Base-by-base conservation (phyloP, 2,797 vertebrate genomes). In the Sylvilagus floridanus region DNA sequence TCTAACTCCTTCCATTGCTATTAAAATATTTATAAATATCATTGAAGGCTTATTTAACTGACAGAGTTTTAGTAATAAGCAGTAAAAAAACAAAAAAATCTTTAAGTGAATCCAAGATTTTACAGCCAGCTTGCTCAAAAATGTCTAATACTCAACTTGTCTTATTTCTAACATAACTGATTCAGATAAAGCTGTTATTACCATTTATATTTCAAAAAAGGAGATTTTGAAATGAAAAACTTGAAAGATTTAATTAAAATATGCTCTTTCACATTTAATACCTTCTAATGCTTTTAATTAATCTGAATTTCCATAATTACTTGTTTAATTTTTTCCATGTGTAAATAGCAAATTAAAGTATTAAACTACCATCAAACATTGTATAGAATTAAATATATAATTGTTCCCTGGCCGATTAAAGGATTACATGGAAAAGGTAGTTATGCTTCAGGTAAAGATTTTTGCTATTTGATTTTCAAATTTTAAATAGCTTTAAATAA, bases 321-420 rank as follows among this genome's bases (percentile, higher is more conserved):
- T 87, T 96, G 95, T 98, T 93, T 97, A 98, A 98, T 97, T 98
- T 98, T 98, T 98, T 96, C 95, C 93, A 95, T 94, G 84, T 97
- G 96, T 98, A 98, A 98, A 98, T 97, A 98, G 91, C 95, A 98
- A 98, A 98, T 98, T 98, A 97, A 98, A 97, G 88, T 96, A 98
- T 97, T 98, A 98, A 85, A 95, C 77, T 62, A 88, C 73, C 72
- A 90, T 98, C 68, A 97, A 97, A 97, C 60, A 71, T 86, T 94
- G 79, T 57, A 63, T 90, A 84, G 79, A 98, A 98, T 97, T 97
- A 98, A 98, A 98, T 97, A 97, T 97, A 97, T 97, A 97, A 97
- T 96, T 96, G 81, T 47, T 97, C 81, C 86, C 71, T 90, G 0
- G 0, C 83, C 97, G 96, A 98, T 98, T 97, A 97, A 97, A 97